Percentiles rank a stretch among this genome's conserved stretches.
These are phyloP conservation scores for Spheniscus humboldti DNA, from an alignment of 2,797 vertebrate species.

Conservation along the genomic window DNA sequence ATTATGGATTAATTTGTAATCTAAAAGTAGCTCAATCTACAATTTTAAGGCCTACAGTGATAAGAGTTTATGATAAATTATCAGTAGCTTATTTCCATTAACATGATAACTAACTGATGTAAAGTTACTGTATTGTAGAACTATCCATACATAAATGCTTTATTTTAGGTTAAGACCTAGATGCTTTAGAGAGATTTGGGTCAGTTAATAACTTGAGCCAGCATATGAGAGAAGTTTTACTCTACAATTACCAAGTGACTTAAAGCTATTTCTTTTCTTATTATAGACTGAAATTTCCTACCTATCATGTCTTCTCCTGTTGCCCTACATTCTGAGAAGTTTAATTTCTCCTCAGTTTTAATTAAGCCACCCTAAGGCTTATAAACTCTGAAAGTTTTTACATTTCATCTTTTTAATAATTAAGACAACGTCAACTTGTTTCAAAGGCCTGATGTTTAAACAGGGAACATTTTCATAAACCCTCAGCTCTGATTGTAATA, in stretches of 20 bases:
- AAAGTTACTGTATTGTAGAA: background rate
- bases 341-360: conserved; percentile 27
- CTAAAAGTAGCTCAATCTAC: background rate
- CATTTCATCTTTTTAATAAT: conserved; percentile 12
- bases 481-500: background rate
- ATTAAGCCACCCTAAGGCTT: conserved; percentile 29
- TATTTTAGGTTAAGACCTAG: background rate
- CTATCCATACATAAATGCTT: background rate
- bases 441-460: background rate
- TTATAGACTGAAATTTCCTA: background rate
- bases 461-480: background rate
- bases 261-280: background rate
- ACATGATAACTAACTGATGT: background rate
- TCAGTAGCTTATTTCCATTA: background rate
- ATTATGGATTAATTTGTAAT: background rate
- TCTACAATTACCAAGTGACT: background rate
- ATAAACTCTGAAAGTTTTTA: background rate
- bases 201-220: background rate
- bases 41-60: background rate
- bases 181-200: background rate
- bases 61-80: background rate
- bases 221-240: background rate
- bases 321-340: conserved; percentile 18
- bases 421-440: conserved; percentile 4
- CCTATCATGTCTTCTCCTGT: background rate